phyloP scores from a whole-genome alignment of 2,888 invertebrate genomes.

The Calameuta filiformis region DNA sequence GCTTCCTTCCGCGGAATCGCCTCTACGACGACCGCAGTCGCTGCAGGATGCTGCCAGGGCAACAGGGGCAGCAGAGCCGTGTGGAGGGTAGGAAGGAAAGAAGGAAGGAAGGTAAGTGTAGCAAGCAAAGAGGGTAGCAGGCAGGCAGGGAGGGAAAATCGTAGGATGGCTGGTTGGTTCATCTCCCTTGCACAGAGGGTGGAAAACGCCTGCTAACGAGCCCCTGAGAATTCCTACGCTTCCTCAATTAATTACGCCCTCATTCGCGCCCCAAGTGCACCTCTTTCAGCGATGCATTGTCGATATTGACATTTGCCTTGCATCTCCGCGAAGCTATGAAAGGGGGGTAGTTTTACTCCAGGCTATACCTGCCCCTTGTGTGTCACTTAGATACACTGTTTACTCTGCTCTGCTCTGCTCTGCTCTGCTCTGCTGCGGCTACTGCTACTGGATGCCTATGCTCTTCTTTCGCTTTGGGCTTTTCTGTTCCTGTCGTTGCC shows the following conservation, averaged over 20 bases:
- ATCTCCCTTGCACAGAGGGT: conserved; percentile 1
- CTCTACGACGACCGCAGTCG: too few relatives aligned
- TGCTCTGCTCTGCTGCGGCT: conserved; percentile 17
- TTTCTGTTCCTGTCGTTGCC: too few relatives aligned
- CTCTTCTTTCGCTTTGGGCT: too few relatives aligned
- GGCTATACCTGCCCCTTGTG: not conserved
- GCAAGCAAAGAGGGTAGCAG: too few relatives aligned
- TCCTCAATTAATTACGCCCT: conserved; percentile 62
- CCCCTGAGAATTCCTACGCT: conserved; percentile 45
- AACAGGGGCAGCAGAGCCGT: not conserved
- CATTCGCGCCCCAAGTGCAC: conserved; percentile 58
- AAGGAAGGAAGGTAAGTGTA: not conserved
- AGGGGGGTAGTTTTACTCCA: not conserved
- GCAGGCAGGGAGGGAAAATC: not conserved
- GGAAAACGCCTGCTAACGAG: conserved; percentile 22
- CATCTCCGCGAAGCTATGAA: conserved; percentile 23
- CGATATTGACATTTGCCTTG: conserved; percentile 64
- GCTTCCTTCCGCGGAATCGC: not conserved
- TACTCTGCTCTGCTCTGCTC: conserved; percentile 10
- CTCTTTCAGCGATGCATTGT: conserved; percentile 47
- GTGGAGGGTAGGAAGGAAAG: not conserved
- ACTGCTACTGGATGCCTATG: too few relatives aligned
- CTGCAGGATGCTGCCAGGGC: not conserved
- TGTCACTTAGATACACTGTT: conserved; percentile 3
- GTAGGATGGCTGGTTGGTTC: not conserved